Percentiles rank a stretch among this genome's conserved stretches.
phyloP scores from a whole-genome alignment of 2,797 vertebrate genomes.

The Danio tinwini region DNA sequence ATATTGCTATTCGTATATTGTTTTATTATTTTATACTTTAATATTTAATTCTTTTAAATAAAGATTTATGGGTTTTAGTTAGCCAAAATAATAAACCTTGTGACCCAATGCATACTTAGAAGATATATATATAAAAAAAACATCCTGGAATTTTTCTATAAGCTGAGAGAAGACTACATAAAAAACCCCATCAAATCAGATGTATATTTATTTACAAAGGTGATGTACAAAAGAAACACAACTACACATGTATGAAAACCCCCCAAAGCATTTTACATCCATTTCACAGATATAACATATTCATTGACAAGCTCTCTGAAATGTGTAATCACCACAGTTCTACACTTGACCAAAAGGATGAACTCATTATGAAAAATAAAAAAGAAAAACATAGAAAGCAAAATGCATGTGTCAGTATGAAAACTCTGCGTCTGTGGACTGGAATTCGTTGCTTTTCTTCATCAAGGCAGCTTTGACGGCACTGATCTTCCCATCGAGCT shows the following conservation, averaged over 20 bases:
- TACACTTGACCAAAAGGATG: not conserved
- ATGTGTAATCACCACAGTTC: not conserved
- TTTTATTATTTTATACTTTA: too few species aligned
- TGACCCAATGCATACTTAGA: not conserved
- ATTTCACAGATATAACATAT: conserved; percentile 2
- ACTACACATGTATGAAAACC: not conserved
- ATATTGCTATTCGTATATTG: too few species aligned
- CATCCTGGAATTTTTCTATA: not conserved
- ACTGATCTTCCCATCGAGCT: conserved; percentile 97
- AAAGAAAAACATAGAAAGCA: not conserved
- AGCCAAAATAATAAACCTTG: too few species aligned
- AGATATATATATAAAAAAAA: not conserved
- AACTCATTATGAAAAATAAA: not conserved
- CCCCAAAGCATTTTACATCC: not conserved
- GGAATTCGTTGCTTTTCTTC: conserved; percentile 88
- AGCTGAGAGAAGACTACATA: conserved; percentile 19
- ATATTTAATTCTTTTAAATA: too few species aligned
- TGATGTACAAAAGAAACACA: not conserved
- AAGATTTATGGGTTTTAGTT: too few species aligned
- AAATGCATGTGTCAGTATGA: conserved; percentile 65
- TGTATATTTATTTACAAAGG: conserved; percentile 27
- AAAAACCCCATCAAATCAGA: not conserved
- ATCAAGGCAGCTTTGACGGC: conserved; percentile 89
- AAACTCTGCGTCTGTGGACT: conserved; percentile 78
- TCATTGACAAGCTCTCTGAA: not conserved